Conservation (phyloP, 2,113 vertebrate genomes). For the Gallinago media region DNA sequence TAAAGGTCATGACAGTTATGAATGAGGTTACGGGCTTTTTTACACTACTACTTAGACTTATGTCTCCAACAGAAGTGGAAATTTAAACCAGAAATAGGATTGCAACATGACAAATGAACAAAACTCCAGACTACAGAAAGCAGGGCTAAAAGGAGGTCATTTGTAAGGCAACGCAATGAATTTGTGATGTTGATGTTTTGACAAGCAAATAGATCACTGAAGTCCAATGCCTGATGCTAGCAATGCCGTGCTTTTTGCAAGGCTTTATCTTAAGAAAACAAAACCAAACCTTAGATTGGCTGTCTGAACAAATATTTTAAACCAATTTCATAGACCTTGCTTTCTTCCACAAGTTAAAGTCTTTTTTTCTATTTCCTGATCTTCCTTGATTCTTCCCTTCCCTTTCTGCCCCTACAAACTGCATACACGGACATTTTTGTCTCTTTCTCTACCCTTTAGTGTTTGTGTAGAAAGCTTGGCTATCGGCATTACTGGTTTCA, state of each 20-base stretch:
- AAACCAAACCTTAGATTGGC: not conserved
- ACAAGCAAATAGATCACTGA: conserved; percentile 42
- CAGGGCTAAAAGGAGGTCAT: conserved; percentile 47
- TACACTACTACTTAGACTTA: conserved; percentile 10
- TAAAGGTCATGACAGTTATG: conserved; percentile 61
- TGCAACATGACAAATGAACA: conserved; percentile 62
- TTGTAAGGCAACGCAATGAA: conserved; percentile 28
- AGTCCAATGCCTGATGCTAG: not conserved
- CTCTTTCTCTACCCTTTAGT: not conserved
- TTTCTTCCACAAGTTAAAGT: rapidly evolving
- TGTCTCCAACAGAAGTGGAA: conserved; percentile 44
- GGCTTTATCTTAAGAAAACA: not conserved
- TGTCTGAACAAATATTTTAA: not conserved
- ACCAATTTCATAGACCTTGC: not conserved
- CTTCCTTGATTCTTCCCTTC: not conserved
- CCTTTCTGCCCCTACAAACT: not conserved
- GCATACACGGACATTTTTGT: rapidly evolving
- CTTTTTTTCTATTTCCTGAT: not conserved
- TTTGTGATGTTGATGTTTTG: conserved; percentile 39
- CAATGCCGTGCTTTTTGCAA: not conserved
- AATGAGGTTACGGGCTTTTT: conserved; percentile 58
- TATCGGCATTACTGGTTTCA: not conserved
- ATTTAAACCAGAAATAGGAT: conserved; percentile 59
- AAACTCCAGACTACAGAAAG: conserved; percentile 19
- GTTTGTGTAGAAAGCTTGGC: not conserved